Conservation (phyloP, 2,888 invertebrate genomes). For the Xestia c-nigrum region DNA sequence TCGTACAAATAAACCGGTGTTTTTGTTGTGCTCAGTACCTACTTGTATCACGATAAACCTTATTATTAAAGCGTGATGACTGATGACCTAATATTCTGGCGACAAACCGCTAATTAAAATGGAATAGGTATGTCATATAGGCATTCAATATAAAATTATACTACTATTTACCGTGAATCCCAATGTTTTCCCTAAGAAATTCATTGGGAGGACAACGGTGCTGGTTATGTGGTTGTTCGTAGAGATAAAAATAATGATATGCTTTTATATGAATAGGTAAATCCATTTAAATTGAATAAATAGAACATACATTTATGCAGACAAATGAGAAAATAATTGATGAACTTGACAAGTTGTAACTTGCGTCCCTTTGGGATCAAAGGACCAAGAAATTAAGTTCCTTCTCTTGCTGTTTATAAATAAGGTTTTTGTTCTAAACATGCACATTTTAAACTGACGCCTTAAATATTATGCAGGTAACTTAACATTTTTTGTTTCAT, state of each 20-base stretch:
- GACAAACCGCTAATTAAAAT: conserved; percentile 57
- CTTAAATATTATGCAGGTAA: conserved; percentile 57
- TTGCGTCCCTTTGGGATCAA: not conserved
- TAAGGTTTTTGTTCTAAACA: conserved; percentile 46
- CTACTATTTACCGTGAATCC: conserved; percentile 10
- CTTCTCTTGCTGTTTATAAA: conserved; percentile 3
- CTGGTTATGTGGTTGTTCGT: conserved; percentile 9
- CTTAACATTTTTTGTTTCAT: conserved; percentile 62
- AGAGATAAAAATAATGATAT: conserved; percentile 18
- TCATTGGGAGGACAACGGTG: not conserved
- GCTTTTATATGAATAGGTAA: not conserved
- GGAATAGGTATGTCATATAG: conserved; percentile 22
- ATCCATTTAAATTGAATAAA: conserved; percentile 12
- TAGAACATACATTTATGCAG: conserved; percentile 5
- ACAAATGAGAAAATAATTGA: conserved; percentile 6
- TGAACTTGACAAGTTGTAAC: conserved; percentile 3
- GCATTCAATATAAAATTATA: conserved; percentile 2
- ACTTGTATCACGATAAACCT: conserved; percentile 16
- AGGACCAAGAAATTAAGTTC: conserved; percentile 11
- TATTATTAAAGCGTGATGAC: conserved; percentile 39
- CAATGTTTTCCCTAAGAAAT: conserved; percentile 49
- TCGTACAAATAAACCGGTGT: conserved; percentile 5
- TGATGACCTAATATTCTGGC: conserved; percentile 45
- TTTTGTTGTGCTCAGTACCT: conserved; percentile 35
- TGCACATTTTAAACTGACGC: conserved; percentile 57